Conservation (phyloP, 2,797 vertebrate genomes). For the Scolopax bukidnonensis region DNA sequence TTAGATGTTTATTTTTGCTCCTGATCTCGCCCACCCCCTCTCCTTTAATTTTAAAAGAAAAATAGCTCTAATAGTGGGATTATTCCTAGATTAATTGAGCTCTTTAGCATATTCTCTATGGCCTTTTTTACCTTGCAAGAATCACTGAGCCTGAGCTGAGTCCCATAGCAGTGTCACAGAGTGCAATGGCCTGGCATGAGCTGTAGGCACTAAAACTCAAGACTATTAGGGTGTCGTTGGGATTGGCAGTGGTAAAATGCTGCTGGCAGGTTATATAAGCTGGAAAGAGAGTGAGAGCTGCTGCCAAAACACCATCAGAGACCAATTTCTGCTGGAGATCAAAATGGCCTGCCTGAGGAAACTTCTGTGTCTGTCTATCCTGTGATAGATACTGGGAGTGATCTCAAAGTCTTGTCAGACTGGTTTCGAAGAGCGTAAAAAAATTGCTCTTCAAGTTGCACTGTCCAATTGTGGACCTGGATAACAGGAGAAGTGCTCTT, state of each 20-base stretch:
- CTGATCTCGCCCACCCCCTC: background rate
- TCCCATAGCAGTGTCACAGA: background rate
- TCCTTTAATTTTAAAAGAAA: conserved; percentile 26
- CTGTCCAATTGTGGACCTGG: background rate
- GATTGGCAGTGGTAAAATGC: background rate
- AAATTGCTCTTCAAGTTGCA: background rate
- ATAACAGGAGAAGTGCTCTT: background rate
- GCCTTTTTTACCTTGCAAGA: conserved; percentile 31
- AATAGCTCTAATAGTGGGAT: background rate
- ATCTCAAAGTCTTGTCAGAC: background rate
- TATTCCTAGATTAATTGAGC: conserved; percentile 12
- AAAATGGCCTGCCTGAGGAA: background rate
- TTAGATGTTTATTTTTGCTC: conserved; percentile 32
- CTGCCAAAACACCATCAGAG: background rate
- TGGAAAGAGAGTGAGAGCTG: background rate
- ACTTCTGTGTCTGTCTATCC: background rate
- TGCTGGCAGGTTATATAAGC: conserved; percentile 2
- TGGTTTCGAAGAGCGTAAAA: background rate
- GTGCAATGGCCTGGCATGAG: background rate
- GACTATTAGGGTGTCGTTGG: background rate
- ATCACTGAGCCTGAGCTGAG: background rate
- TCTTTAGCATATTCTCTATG: conserved; percentile 20
- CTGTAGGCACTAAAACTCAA: background rate
- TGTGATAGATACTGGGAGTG: background rate
- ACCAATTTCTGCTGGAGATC: background rate